These are phyloP conservation scores for Hymenochirus boettgeri DNA, from an alignment of 2,113 vertebrate species.

Conservation along the genomic window DNA sequence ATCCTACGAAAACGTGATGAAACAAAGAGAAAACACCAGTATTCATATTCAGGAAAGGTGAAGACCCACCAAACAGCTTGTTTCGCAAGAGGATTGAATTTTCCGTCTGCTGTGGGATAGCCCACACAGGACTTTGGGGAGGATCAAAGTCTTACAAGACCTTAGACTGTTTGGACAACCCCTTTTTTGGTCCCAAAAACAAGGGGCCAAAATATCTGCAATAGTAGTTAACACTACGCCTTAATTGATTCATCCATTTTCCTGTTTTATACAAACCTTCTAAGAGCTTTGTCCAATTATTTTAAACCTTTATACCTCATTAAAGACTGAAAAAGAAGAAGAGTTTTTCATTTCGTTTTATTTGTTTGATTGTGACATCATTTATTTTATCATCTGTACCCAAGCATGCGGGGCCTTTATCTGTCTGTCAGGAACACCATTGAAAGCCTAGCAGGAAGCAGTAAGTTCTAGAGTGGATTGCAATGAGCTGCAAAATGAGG, in stretches of 20 bases:
- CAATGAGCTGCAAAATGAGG: constrained; percentile 49
- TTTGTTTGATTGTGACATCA: constrained; percentile 53
- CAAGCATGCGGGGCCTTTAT: constrained; percentile 55
- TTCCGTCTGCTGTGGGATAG: constrained; percentile 64
- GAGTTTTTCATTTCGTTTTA: constrained; percentile 56
- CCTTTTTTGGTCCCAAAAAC: constrained; percentile 86
- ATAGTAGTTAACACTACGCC: constrained; percentile 98
- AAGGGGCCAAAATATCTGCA: constrained; percentile 99
- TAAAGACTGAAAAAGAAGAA: constrained; percentile 53
- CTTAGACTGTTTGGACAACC: constrained; percentile 93
- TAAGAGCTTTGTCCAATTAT: constrained; percentile 66
- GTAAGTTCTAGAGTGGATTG: constrained; percentile 55
- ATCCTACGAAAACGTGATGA: constrained; percentile 23
- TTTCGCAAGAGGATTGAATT: constrained; percentile 89
- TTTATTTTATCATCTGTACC: constrained; percentile 53
- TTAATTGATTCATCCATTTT: constrained; percentile 86
- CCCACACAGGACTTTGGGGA: constrained; percentile 68
- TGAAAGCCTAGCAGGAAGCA: constrained; percentile 57
- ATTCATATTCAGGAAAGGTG: constrained; percentile 65
- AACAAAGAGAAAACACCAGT: constrained; percentile 52
- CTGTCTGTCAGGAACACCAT: constrained; percentile 62
- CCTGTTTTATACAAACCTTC: constrained; percentile 72
- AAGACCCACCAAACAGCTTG: constrained; percentile 79
- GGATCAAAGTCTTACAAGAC: constrained; percentile 66
- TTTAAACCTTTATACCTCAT: constrained; percentile 64